phyloP scores from a whole-genome alignment of 2,113 vertebrate genomes.

The Oryzias melastigma region DNA sequence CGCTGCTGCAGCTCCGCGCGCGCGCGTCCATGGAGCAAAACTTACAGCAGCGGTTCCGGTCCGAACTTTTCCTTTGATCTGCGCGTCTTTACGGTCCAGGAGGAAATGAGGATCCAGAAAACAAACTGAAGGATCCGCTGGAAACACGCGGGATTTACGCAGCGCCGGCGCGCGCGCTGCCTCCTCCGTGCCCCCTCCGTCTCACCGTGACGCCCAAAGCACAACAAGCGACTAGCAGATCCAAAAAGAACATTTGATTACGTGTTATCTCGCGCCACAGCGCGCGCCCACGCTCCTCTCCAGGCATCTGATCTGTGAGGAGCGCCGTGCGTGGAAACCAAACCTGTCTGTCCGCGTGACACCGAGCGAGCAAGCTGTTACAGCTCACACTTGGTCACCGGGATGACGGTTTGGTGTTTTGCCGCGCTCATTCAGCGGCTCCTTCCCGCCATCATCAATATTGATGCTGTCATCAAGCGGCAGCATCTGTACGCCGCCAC shows the following conservation, averaged over 20 bases:
- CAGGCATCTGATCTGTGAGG: constrained; percentile 41
- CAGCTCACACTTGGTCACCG: constrained; percentile 47
- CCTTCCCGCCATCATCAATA: constrained; percentile 54
- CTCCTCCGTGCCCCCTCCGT: no score
- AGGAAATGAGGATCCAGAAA: no score
- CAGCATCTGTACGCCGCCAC: constrained; percentile 54
- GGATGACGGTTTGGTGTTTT: constrained; percentile 47
- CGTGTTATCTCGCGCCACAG: constrained; percentile 48
- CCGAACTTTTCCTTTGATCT: no score
- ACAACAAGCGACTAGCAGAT: constrained; percentile 31
- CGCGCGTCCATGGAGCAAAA: no score
- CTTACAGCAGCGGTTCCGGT: no score
- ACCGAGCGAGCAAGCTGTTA: constrained; percentile 51
- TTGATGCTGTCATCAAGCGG: constrained; percentile 47
- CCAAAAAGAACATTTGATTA: constrained; percentile 40
- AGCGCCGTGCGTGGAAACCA: constrained; percentile 40
- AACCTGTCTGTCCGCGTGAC: constrained; percentile 40
- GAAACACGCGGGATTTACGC: constrained; percentile 51
- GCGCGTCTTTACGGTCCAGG: no score
- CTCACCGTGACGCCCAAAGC: constrained; percentile 43
- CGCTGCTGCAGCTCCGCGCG: constrained; percentile 44
- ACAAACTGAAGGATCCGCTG: no score
- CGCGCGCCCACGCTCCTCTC: constrained; percentile 46
- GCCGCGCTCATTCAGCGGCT: constrained; percentile 17
- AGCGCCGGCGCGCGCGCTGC: constrained; percentile 23